Evolutionary conservation across 2,797 vertebrate species (phyloP).

Genomic region (Cynopterus sphinx): DNA sequence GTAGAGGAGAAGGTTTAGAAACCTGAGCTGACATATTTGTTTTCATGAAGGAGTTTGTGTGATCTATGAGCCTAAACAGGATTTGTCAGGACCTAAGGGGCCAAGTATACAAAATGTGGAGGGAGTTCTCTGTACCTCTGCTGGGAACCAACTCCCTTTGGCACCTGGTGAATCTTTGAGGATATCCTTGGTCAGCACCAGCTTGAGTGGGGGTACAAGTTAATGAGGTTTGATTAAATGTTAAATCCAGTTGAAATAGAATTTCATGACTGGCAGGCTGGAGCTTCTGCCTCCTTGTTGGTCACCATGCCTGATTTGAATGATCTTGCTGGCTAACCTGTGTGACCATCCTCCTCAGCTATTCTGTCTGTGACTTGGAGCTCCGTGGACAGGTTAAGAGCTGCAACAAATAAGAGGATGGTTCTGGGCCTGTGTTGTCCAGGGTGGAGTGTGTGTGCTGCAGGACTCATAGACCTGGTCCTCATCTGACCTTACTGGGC

Average conservation of each 20-base stretch:
- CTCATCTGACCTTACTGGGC: neutral
- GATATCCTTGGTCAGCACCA: neutral
- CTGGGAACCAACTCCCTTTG: neutral
- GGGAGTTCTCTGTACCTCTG: neutral
- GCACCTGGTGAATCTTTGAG: neutral
- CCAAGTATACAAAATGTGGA: neutral
- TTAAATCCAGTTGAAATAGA: neutral
- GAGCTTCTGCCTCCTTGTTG: neutral
- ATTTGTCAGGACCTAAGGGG: neutral
- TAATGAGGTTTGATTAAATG: neutral
- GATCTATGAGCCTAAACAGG: neutral
- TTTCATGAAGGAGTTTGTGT: neutral
- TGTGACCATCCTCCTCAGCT: neutral
- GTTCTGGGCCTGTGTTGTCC: neutral
- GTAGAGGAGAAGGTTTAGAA: neutral
- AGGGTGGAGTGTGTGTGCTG: accelerated
- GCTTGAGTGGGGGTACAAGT: neutral
- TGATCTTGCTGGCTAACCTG: neutral
- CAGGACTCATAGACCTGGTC: neutral
- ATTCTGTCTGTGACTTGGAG: neutral
- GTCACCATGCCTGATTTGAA: neutral
- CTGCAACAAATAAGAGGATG: neutral
- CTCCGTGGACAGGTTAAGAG: neutral
- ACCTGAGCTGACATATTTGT: neutral
- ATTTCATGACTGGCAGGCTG: too few species aligned